These are phyloP conservation scores for Thecophora atra DNA, from an alignment of 2,888 invertebrate genomes.

Conservation along the genomic window DNA sequence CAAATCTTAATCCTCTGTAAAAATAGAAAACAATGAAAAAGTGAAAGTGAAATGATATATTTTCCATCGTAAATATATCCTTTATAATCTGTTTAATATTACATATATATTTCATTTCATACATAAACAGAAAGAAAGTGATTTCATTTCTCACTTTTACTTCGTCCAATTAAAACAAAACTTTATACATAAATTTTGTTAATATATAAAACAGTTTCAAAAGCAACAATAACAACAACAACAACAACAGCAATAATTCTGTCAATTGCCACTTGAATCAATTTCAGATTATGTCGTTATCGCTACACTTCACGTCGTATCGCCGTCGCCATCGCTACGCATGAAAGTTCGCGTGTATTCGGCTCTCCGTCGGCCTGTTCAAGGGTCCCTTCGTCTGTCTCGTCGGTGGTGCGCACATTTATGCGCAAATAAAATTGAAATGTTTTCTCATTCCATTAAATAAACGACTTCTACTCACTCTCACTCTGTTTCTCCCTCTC, in stretches of 20 bases:
- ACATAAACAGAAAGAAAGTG: no score
- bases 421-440: slow-evolving; percentile 28
- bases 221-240: slow-evolving; percentile 9
- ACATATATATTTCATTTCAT: no score
- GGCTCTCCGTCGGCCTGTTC: not conserved
- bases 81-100: no score
- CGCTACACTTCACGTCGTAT: slow-evolving; percentile 31
- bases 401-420: not conserved
- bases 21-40: no score
- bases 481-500: slow-evolving; percentile 24
- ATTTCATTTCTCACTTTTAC: no score
- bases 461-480: slow-evolving; percentile 4
- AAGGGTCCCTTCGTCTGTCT: not conserved
- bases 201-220: not conserved
- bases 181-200: no score
- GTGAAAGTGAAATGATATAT: no score
- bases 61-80: no score
- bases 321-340: slow-evolving; percentile 12
- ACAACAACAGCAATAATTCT: slow-evolving; percentile 43
- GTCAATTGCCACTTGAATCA: slow-evolving; percentile 50
- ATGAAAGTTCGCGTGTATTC: slow-evolving; percentile 9
- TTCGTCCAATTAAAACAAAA: no score
- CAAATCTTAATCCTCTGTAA: no score
- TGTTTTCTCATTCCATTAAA: slow-evolving; percentile 6
- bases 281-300: slow-evolving; percentile 51